Conservation (phyloP, 2,113 vertebrate genomes). For the Spilogale gracilis region DNA sequence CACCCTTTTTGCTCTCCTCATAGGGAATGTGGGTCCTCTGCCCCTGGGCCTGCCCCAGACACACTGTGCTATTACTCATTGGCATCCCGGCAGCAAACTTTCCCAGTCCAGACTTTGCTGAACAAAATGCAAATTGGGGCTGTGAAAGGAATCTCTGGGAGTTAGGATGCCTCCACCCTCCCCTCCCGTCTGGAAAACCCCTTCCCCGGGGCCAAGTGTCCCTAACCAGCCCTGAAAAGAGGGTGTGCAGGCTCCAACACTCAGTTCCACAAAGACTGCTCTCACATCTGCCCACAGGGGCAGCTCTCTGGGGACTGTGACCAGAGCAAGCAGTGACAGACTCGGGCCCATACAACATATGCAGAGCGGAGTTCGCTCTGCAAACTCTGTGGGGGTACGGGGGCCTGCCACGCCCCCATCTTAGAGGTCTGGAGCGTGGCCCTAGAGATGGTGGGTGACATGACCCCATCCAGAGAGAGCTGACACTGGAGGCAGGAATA, state of each 20-base stretch:
- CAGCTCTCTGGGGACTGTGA: neutral
- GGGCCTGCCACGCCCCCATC: fast-evolving
- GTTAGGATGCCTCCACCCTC: neutral
- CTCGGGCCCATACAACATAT: neutral
- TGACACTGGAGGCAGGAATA: neutral
- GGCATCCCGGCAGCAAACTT: neutral
- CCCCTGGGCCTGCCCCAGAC: fast-evolving
- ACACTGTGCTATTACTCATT: neutral
- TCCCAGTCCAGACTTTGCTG: neutral
- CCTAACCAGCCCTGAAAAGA: neutral
- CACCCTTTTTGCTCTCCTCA: neutral
- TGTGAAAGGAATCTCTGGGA: neutral
- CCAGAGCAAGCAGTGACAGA: no score
- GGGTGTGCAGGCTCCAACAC: neutral
- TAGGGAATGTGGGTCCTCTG: neutral
- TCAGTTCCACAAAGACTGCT: neutral
- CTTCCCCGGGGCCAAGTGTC: neutral
- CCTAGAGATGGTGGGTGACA: neutral
- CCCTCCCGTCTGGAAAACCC: neutral
- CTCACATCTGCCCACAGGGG: neutral
- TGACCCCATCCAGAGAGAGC: neutral
- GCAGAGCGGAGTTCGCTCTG: neutral
- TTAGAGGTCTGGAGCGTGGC: neutral
- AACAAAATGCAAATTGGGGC: neutral
- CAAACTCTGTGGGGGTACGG: neutral